phyloP scores from a whole-genome alignment of 2,888 invertebrate species.

The Calliopum simillimum region DNA sequence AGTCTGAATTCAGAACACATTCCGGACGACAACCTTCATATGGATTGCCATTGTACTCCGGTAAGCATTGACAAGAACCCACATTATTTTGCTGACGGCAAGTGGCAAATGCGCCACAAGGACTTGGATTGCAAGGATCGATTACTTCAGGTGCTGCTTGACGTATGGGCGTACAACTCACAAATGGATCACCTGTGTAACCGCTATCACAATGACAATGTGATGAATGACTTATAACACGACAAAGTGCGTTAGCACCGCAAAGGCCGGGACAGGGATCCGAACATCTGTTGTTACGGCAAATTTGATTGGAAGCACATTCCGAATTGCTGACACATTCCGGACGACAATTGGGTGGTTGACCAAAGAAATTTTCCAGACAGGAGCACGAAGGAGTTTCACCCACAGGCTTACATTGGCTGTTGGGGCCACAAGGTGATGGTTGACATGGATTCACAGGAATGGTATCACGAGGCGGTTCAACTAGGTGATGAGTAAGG shows the following conservation, averaged over 20 bases:
- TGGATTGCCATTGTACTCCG: slow-evolving; percentile 81
- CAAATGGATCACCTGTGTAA: slow-evolving; percentile 64
- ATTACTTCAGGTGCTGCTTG: slow-evolving; percentile 58
- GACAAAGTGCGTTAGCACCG: slow-evolving; percentile 78
- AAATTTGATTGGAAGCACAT: slow-evolving; percentile 76
- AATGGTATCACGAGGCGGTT: slow-evolving; percentile 52
- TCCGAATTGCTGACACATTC: slow-evolving; percentile 84
- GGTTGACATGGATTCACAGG: slow-evolving; percentile 68
- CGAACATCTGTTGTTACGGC: slow-evolving; percentile 79
- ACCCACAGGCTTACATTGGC: slow-evolving; percentile 70
- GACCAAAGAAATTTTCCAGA: slow-evolving; percentile 73
- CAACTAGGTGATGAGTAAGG: slow-evolving; percentile 49
- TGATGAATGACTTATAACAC: slow-evolving; percentile 81
- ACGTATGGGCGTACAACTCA: slow-evolving; percentile 70
- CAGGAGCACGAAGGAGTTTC: slow-evolving; percentile 82
- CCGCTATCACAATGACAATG: slow-evolving; percentile 77
- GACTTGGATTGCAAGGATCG: slow-evolving; percentile 79
- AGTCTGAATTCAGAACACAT: slow-evolving; percentile 79
- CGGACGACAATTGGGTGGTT: slow-evolving; percentile 78
- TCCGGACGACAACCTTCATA: slow-evolving; percentile 82
- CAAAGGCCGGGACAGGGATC: slow-evolving; percentile 82
- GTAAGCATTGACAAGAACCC: slow-evolving; percentile 78
- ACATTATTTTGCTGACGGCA: slow-evolving; percentile 76
- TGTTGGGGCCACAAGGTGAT: slow-evolving; percentile 71
- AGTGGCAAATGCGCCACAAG: slow-evolving; percentile 83